Evolutionary conservation across 2,797 vertebrate genomes (phyloP), one percentile per base, ranked within the genome.

Genomic region (Harpagifer antarcticus): DNA sequence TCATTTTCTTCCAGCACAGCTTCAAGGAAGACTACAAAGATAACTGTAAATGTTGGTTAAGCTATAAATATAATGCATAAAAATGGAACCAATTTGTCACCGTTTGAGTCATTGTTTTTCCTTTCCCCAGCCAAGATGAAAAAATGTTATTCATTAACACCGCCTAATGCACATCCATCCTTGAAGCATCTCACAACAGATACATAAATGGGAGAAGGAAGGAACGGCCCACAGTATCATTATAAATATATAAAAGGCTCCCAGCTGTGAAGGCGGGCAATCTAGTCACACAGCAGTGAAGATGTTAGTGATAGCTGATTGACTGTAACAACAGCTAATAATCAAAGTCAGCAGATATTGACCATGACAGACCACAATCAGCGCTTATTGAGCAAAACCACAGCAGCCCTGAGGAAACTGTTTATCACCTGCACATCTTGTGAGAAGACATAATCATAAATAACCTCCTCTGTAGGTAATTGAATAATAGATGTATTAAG

Each of bases 311-410:
- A 85, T 76, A 83, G 70, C 83, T 86, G 89, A 92, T 94, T 93
- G 90, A 85, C 89, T 88, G 76, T 85, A 91, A 89, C 86, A 91
- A 84, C 80, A 67, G 82, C 87, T 90, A 88, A 93, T 88, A 91
- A 92, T 94, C 90, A 90, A 93, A 92, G 86, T 85, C 83, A 89
- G 85, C 85, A 88, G 68, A 88, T 91, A 94, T 86, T 92, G 92
- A 94, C 89, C 91, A 89, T 81, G 88, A 87, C 87, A 81, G 83
- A 85, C 81, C 84, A 85, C 88, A 91, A 93, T 90, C 86, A 88
- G 83, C 23, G 54, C 65, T 81, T 91, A 92, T 92, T 92, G 92
- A 93, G 84, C 78, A 88, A 72, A 76, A 85, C 84, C 59, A 77
- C 68, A 76, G 82, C 67, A 74, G 71, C 74, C 78, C 77, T 8